Evolutionary conservation across 2,113 vertebrate species (phyloP).

Genomic region (Cryptotis parvus): DNA sequence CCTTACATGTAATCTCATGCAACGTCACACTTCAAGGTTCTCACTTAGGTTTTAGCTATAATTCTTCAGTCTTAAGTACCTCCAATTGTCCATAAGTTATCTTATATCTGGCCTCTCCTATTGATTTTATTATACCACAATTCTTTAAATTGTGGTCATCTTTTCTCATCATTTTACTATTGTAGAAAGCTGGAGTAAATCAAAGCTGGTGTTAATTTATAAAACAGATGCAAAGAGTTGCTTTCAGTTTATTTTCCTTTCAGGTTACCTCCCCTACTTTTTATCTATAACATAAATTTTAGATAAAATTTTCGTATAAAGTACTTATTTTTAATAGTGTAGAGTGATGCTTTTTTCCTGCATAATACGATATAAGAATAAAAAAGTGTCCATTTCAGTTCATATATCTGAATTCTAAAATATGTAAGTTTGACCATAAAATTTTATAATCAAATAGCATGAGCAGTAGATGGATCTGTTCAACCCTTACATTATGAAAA

Average conservation of each 20-base stretch:
- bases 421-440: conserved; percentile 9
- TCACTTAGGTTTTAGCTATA: conserved; percentile 86
- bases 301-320: conserved; percentile 44
- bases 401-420: background rate
- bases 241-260: background rate
- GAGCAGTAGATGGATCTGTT: background rate
- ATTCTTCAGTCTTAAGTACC: conserved; percentile 77
- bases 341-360: background rate
- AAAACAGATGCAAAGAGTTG: conserved; percentile 46
- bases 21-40: conserved; percentile 88
- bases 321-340: background rate
- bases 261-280: too few species aligned
- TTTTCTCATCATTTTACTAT: conserved; percentile 63
- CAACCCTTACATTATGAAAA: background rate
- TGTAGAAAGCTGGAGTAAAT: conserved; percentile 49
- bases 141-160: conserved; percentile 67
- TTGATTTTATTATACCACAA: conserved; percentile 79
- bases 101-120: background rate
- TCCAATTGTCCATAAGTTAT: conserved; percentile 75
- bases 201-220: conserved; percentile 56
- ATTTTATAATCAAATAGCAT: background rate
- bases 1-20: conserved; percentile 88
- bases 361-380: background rate
- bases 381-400: background rate
- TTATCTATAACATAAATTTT: background rate